These are phyloP conservation scores for Carduelis carduelis DNA, from an alignment of 2,797 vertebrate genomes.

Conservation along the genomic window DNA sequence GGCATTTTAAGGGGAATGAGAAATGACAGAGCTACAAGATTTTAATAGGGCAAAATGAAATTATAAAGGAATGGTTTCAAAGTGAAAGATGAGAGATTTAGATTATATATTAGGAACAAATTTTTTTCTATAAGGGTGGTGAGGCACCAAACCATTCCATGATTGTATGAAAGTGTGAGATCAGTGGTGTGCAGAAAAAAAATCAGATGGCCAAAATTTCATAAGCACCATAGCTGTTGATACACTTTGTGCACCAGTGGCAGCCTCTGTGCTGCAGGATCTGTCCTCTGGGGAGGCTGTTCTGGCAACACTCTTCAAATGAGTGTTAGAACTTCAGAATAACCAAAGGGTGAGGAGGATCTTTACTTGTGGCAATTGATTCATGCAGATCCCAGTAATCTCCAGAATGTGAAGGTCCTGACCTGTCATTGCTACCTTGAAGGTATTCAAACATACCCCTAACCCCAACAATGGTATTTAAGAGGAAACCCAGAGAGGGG, in stretches of 20 bases:
- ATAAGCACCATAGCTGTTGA: rapidly evolving
- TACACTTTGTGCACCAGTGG: background rate
- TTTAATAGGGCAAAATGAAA: background rate
- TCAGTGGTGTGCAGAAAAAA: background rate
- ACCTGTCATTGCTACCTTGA: background rate
- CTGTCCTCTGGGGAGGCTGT: background rate
- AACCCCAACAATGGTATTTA: background rate
- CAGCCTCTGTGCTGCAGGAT: background rate
- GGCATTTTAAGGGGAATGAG: background rate
- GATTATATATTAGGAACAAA: background rate
- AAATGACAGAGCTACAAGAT: background rate
- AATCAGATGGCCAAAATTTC: background rate
- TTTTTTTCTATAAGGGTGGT: background rate
- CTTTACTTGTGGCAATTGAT: background rate
- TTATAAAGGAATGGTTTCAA: background rate
- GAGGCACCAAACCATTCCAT: background rate
- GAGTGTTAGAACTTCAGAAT: background rate
- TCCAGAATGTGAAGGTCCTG: background rate
- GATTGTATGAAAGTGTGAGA: background rate
- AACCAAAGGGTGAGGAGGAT: background rate
- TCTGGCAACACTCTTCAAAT: background rate
- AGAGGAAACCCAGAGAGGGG: background rate
- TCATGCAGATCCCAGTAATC: background rate
- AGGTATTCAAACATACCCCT: background rate
- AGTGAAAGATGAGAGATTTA: background rate